These are phyloP conservation scores for Pelobates fuscus DNA, from an alignment of 2,113 vertebrate species.

Conservation along the genomic window DNA sequence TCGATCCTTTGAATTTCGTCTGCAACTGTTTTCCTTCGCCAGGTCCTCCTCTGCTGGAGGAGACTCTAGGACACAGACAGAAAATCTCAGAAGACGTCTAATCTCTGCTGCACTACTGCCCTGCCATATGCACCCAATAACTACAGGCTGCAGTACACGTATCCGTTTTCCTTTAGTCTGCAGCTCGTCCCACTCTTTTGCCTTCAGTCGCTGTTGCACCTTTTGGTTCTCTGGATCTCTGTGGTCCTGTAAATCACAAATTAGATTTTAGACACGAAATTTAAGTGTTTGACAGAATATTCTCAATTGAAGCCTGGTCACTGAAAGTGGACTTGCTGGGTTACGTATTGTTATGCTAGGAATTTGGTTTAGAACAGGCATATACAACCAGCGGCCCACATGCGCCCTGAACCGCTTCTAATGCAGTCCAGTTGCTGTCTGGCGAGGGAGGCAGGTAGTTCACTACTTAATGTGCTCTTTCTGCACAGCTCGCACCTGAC, in stretches of 20 bases:
- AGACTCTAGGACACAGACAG: slow-evolving; percentile 71
- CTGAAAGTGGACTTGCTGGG: too few species aligned
- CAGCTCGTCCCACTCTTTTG: slow-evolving; percentile 94
- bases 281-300: not conserved
- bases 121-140: slow-evolving; percentile 86
- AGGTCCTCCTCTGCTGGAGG: slow-evolving; percentile 63
- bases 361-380: too few species aligned
- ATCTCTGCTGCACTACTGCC: not conserved
- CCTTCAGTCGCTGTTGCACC: slow-evolving; percentile 87
- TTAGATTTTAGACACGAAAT: not conserved
- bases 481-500: too few species aligned
- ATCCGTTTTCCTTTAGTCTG: slow-evolving; percentile 87
- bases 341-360: too few species aligned
- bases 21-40: slow-evolving; percentile 67
- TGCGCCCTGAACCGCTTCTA: too few species aligned
- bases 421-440: too few species aligned
- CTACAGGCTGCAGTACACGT: slow-evolving; percentile 80
- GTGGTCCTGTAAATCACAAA: slow-evolving; percentile 72
- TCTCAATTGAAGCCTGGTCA: too few species aligned
- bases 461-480: too few species aligned
- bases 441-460: too few species aligned
- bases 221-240: slow-evolving; percentile 89
- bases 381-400: too few species aligned
- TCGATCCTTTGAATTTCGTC: slow-evolving; percentile 68
- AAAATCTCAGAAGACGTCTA: slow-evolving; percentile 76